phyloP scores from a whole-genome alignment of 2,113 vertebrate species.

The Lonchura striata region DNA sequence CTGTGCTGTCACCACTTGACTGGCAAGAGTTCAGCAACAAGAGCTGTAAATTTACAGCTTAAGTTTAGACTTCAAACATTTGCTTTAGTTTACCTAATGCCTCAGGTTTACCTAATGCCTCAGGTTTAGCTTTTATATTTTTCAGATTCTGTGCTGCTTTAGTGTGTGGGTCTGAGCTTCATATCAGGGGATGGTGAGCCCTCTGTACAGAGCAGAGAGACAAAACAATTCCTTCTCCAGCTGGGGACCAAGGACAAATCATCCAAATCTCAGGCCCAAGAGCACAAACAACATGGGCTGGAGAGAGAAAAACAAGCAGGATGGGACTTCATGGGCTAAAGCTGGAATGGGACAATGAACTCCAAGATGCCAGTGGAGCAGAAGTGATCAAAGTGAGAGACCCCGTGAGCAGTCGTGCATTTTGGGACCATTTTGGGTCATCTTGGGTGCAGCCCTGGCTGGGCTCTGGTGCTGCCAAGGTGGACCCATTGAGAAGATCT shows the following conservation, averaged over 20 bases:
- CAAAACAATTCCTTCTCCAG: not conserved
- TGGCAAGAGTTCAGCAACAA: not conserved
- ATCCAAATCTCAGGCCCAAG: not conserved
- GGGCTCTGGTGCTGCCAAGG: no score
- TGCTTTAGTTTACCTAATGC: not conserved
- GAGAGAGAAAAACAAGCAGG: not conserved
- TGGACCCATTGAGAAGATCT: no score
- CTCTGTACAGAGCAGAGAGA: not conserved
- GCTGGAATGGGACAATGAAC: not conserved
- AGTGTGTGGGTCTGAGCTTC: not conserved
- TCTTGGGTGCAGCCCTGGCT: no score
- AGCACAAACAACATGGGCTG: not conserved
- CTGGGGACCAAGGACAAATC: not conserved
- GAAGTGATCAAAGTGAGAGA: not conserved
- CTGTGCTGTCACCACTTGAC: not conserved
- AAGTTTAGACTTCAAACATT: not conserved
- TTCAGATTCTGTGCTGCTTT: not conserved
- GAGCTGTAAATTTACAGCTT: not conserved
- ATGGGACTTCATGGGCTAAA: not conserved
- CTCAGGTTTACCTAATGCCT: not conserved
- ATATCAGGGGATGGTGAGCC: rapidly evolving
- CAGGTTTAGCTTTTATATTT: not conserved
- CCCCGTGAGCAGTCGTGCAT: no score
- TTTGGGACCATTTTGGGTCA: no score
- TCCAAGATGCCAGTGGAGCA: not conserved